phyloP scores from a whole-genome alignment of 2,888 invertebrate genomes.

The Drosophila algonquin region DNA sequence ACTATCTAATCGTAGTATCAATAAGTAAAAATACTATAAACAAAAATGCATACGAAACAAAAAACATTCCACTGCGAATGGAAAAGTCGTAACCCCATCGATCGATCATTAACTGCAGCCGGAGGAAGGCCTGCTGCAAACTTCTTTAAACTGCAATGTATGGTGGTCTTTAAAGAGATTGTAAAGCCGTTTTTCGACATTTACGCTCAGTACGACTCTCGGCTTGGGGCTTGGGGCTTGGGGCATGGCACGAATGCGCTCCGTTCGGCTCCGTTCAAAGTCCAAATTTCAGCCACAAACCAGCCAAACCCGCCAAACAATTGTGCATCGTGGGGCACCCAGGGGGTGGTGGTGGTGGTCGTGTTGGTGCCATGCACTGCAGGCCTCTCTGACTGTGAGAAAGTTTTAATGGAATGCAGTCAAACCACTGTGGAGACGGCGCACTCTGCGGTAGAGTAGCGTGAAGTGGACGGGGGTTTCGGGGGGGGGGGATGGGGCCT shows the following conservation, averaged over 20 bases:
- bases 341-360: slow-evolving; percentile 14
- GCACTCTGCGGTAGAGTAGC: slow-evolving; percentile 51
- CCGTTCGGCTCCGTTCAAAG: slow-evolving; percentile 55
- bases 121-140: slow-evolving; percentile 13
- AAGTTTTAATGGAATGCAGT: slow-evolving; percentile 84
- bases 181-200: slow-evolving; percentile 69
- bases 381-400: slow-evolving; percentile 81
- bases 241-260: slow-evolving; percentile 22
- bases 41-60: background rate
- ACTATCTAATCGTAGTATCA: background rate
- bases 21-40: background rate
- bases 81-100: background rate
- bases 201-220: slow-evolving; percentile 44
- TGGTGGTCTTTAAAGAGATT: slow-evolving; percentile 58
- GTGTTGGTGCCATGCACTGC: slow-evolving; percentile 20
- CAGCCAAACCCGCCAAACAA: slow-evolving; percentile 77
- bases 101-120: slow-evolving; percentile 2
- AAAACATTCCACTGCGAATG: background rate
- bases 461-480: background rate
- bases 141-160: slow-evolving; percentile 24
- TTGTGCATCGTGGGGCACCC: slow-evolving; percentile 45
- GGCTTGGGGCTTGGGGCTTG: slow-evolving; percentile 37
- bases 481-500: background rate
- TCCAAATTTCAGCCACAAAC: slow-evolving; percentile 69
- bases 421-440: slow-evolving; percentile 74